Conservation (phyloP, 2,113 vertebrate species). For the Anthoscopus minutus region DNA sequence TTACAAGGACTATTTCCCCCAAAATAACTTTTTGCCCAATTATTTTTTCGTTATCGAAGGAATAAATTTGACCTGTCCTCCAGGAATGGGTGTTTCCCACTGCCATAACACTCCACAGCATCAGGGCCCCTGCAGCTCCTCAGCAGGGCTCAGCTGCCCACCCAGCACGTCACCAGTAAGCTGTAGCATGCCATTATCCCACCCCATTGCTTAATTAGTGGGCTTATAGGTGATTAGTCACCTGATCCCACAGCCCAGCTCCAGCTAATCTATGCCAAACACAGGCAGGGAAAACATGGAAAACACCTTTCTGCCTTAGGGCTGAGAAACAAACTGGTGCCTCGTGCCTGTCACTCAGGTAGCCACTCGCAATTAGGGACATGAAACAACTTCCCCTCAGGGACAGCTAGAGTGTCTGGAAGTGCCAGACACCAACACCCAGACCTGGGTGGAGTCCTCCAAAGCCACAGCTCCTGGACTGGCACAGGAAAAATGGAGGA, state of each 20-base stretch:
- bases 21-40: not conserved
- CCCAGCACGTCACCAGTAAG: not conserved
- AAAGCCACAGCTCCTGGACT: not conserved
- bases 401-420: not conserved
- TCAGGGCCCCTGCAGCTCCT: not conserved
- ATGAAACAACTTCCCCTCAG: not conserved
- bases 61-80: not conserved
- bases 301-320: not conserved
- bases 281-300: not conserved
- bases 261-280: not conserved
- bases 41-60: not conserved
- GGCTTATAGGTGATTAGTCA: slow-evolving; percentile 23
- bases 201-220: not conserved
- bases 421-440: not conserved
- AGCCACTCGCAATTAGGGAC: not conserved
- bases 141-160: fast-evolving
- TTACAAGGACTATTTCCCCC: not conserved
- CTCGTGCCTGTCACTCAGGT: not conserved
- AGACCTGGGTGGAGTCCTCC: fast-evolving
- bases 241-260: not conserved
- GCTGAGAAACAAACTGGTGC: not conserved
- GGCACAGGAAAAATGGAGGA: not conserved
- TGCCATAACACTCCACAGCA: fast-evolving
- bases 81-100: not conserved
- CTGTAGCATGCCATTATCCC: not conserved